Conservation (phyloP, 2,888 invertebrate genomes). For the Agrotis ipsilon region DNA sequence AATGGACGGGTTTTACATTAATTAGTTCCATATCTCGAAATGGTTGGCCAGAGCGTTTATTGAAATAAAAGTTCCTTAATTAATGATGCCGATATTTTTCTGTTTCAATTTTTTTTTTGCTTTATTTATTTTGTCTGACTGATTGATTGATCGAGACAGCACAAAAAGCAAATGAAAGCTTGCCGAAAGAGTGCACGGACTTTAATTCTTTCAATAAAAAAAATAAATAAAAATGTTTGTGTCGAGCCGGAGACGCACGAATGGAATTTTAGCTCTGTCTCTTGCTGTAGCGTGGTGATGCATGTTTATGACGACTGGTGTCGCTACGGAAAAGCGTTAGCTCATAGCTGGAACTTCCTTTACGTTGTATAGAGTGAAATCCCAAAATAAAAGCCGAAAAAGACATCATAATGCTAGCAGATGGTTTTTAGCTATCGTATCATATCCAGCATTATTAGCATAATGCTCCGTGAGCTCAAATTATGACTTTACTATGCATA, state of each 20-base stretch:
- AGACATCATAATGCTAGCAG: not conserved
- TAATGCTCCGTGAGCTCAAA: constrained; percentile 60
- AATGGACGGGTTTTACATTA: constrained; percentile 46
- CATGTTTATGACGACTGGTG: too few species aligned
- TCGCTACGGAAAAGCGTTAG: too few species aligned
- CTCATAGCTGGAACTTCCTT: too few species aligned
- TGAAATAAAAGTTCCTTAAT: constrained; percentile 37
- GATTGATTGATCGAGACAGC: constrained; percentile 33
- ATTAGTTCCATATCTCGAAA: constrained; percentile 53
- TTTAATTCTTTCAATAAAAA: constrained; percentile 4
- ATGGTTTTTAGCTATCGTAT: not conserved
- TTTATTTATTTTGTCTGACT: constrained; percentile 8
- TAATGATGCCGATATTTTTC: constrained; percentile 29
- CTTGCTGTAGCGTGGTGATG: too few species aligned
- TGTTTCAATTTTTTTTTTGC: constrained; percentile 1
- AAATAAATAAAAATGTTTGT: not conserved
- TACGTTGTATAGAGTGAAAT: too few species aligned
- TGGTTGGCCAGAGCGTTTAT: constrained; percentile 30
- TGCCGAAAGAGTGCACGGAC: not conserved
- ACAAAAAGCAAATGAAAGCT: not conserved
- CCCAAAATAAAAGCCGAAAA: not conserved
- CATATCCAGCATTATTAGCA: constrained; percentile 54
- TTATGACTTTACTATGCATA: constrained; percentile 75
- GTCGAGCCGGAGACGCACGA: too few species aligned
- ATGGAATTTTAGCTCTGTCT: too few species aligned